Percentiles rank a stretch among this genome's conserved stretches.
Evolutionary conservation across 2,797 vertebrate genomes (phyloP).

Genomic region (Characodon lateralis): DNA sequence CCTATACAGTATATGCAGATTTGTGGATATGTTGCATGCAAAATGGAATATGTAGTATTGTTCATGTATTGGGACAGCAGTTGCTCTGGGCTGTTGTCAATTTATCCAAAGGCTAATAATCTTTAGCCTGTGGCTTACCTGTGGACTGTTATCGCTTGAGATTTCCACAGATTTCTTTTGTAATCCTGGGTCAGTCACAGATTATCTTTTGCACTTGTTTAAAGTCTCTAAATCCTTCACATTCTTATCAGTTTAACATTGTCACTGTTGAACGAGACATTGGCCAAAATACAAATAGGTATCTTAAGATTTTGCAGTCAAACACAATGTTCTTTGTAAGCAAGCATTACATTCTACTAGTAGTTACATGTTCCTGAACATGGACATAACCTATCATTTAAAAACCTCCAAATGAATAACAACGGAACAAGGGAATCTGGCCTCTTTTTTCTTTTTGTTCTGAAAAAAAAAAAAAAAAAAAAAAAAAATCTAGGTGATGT

Average conservation of each 20-base stretch:
- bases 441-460: neutral
- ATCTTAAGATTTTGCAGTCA: neutral
- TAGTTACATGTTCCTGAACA: neutral
- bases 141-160: slow-evolving; percentile 48
- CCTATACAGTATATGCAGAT: slow-evolving; percentile 43
- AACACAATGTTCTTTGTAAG: neutral
- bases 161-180: slow-evolving; percentile 47
- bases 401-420: neutral
- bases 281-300: neutral
- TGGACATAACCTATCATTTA: neutral
- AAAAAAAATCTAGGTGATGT: too few species aligned
- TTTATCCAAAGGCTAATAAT: slow-evolving; percentile 49
- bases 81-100: slow-evolving; percentile 52
- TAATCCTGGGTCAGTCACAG: slow-evolving; percentile 58
- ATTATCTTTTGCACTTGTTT: slow-evolving; percentile 37
- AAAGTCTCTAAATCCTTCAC: neutral
- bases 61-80: slow-evolving; percentile 15
- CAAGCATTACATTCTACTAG: neutral
- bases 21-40: slow-evolving; percentile 34
- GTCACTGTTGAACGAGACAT: neutral
- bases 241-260: neutral
- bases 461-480: too few species aligned
- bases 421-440: neutral
- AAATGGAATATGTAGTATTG: slow-evolving; percentile 58
- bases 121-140: slow-evolving; percentile 28